These are phyloP conservation scores for Salvelinus sp. DNA, from an alignment of 2,113 vertebrate genomes.

Conservation along the genomic window DNA sequence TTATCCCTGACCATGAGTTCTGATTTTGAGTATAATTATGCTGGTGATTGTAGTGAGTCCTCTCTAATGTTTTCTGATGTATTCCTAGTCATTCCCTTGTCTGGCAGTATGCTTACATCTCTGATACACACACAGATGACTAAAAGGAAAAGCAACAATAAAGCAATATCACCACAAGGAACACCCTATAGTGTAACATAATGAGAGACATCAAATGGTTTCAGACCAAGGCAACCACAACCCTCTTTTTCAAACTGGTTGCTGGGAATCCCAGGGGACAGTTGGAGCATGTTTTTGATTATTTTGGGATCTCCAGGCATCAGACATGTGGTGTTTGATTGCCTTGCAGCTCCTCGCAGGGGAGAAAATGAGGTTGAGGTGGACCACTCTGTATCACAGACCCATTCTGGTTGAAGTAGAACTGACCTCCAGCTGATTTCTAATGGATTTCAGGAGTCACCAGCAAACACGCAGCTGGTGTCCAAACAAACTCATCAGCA, in stretches of 20 bases:
- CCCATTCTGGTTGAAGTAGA: conserved; percentile 63
- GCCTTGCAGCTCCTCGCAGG: conserved; percentile 65
- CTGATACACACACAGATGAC: too few relatives aligned
- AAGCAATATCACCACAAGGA: too few relatives aligned
- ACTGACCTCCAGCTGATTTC: conserved; percentile 76
- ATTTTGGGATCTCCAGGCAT: conserved; percentile 57
- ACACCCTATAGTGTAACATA: too few relatives aligned
- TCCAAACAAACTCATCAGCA: conserved; percentile 78
- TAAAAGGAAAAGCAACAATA: too few relatives aligned
- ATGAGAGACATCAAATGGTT: too few relatives aligned
- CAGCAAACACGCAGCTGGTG: conserved; percentile 77
- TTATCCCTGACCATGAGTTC: background rate
- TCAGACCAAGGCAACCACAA: too few relatives aligned
- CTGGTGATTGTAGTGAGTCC: background rate
- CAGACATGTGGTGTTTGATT: conserved; percentile 71
- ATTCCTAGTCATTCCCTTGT: too few relatives aligned
- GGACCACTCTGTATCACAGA: conserved; percentile 61
- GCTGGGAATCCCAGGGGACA: conserved; percentile 43
- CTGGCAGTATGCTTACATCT: too few relatives aligned
- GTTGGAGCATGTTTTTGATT: conserved; percentile 58
- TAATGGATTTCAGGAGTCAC: conserved; percentile 76
- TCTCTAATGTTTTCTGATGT: too few relatives aligned
- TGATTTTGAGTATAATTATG: background rate
- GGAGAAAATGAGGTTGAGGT: conserved; percentile 78
- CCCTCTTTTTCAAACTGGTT: conserved; percentile 40